Evolutionary conservation across 2,113 vertebrate species (phyloP).

Genomic region (Drymodes brunneopygia): DNA sequence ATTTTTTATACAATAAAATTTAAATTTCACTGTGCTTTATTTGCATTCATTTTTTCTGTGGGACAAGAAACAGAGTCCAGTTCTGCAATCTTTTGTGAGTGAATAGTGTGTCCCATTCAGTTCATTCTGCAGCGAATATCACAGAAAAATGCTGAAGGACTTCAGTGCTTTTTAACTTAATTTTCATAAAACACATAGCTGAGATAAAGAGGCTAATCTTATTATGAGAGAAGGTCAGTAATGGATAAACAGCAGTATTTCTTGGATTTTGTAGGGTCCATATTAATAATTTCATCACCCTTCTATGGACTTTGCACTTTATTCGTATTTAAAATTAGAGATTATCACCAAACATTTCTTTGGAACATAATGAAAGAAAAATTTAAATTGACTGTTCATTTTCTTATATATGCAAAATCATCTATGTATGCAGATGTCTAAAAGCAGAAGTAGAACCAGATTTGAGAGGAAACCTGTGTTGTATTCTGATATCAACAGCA

Average conservation of each 20-base stretch:
- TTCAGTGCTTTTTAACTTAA: neutral
- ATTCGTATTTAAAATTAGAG: neutral
- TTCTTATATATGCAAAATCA: neutral
- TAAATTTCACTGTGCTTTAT: neutral
- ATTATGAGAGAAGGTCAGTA: neutral
- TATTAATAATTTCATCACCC: neutral
- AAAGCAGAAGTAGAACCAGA: neutral
- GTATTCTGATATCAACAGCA: conserved; percentile 19
- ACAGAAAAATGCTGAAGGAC: neutral
- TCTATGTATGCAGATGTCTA: neutral
- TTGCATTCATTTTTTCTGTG: neutral
- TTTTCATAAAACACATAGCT: neutral
- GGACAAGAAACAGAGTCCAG: neutral
- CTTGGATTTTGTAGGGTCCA: neutral
- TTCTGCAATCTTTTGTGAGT: neutral
- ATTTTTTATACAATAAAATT: neutral
- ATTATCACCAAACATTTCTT: neutral
- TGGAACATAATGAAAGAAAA: neutral
- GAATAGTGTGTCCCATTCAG: neutral
- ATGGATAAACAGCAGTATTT: neutral
- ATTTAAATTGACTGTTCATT: neutral
- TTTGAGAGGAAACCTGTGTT: neutral
- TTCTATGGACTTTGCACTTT: neutral
- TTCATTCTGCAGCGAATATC: neutral
- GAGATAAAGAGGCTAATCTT: neutral